phyloP scores from a whole-genome alignment of 2,113 vertebrate species.

The Orycteropus afer region DNA sequence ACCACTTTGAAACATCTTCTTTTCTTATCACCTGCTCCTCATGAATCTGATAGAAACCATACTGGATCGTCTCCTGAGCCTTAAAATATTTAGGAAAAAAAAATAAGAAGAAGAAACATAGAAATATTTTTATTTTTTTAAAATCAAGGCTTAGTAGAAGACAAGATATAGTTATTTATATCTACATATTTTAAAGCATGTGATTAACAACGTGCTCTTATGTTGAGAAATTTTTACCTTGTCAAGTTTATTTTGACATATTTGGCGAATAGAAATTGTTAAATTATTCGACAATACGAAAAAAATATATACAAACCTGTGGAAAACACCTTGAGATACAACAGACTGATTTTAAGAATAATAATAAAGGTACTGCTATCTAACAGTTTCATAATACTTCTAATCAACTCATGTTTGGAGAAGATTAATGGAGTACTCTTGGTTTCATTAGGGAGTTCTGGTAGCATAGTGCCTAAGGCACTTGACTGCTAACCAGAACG shows the following conservation, averaged over 20 bases:
- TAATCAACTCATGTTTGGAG: not conserved
- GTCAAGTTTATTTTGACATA: constrained; percentile 46
- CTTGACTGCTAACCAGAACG: too few species aligned
- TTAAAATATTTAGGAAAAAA: too few species aligned
- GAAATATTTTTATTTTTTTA: constrained; percentile 59
- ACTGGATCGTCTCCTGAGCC: not conserved
- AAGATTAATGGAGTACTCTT: not conserved
- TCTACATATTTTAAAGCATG: constrained; percentile 58
- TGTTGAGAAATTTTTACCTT: constrained; percentile 46
- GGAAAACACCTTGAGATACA: constrained; percentile 8
- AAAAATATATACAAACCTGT: not conserved
- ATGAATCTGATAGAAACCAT: not conserved
- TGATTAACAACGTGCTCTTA: not conserved
- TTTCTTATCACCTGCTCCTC: not conserved
- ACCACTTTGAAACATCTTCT: not conserved
- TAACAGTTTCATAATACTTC: not conserved
- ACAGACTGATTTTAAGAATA: constrained; percentile 31
- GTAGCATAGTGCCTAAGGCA: too few species aligned
- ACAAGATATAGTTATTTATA: constrained; percentile 57
- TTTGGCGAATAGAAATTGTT: constrained; percentile 72
- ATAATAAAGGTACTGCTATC: fast-evolving
- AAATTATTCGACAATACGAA: constrained; percentile 73
- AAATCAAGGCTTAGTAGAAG: constrained; percentile 71
- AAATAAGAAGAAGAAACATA: too few species aligned
- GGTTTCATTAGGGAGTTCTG: too few species aligned